Conservation (phyloP, 2,797 vertebrate genomes). For the Pipistrellus nathusii region DNA sequence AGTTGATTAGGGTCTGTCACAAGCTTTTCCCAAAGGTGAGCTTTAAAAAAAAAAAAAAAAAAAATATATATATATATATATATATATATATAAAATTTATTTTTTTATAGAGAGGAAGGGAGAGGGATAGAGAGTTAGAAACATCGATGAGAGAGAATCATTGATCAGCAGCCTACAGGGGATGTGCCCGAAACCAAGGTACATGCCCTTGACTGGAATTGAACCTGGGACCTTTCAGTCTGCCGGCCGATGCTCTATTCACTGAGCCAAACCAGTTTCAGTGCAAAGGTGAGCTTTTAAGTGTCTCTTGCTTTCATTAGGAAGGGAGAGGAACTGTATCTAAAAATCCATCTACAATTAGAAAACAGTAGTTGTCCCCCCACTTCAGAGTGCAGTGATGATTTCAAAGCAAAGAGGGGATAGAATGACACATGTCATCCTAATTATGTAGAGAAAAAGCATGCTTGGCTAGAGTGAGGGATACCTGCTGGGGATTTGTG, state of each 20-base stretch:
- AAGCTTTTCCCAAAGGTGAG: background rate
- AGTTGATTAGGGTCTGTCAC: background rate
- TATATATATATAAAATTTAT: too few relatives aligned
- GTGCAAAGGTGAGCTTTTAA: background rate
- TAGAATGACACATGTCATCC: background rate
- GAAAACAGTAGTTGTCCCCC: background rate
- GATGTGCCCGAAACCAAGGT: too few relatives aligned
- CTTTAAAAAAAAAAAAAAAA: background rate
- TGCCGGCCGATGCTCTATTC: too few relatives aligned
- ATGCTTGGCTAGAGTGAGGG: background rate
- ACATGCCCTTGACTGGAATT: too few relatives aligned
- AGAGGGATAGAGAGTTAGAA: too few relatives aligned
- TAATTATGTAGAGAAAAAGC: background rate
- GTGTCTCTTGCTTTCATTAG: background rate
- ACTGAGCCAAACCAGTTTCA: too few relatives aligned
- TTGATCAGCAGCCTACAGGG: too few relatives aligned
- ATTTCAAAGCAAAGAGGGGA: background rate
- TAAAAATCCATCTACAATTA: background rate
- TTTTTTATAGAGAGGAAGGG: too few relatives aligned
- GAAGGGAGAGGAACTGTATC: background rate
- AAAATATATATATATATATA: too few relatives aligned
- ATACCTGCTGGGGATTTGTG: background rate
- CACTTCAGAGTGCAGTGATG: background rate
- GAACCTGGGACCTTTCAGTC: too few relatives aligned
- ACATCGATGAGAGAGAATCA: too few relatives aligned